phyloP scores from a whole-genome alignment of 2,888 invertebrate genomes.

The Amiota minor region DNA sequence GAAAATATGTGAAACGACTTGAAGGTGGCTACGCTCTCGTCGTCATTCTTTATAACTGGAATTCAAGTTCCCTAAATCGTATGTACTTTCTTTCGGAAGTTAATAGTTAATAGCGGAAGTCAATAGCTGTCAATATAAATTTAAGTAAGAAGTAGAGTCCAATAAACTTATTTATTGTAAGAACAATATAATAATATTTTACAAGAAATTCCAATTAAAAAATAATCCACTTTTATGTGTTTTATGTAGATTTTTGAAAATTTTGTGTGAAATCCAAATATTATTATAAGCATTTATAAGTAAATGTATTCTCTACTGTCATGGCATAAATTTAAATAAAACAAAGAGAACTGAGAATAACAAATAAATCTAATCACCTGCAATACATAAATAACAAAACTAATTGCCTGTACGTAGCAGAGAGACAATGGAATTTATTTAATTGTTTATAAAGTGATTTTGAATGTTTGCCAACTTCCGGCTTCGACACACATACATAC shows the following conservation, averaged over 20 bases:
- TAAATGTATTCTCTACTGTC: not conserved
- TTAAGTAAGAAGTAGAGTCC: too few species aligned
- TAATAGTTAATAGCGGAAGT: too few species aligned
- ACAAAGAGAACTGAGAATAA: not conserved
- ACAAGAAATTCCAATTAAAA: not conserved
- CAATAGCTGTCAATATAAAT: too few species aligned
- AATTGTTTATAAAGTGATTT: not conserved
- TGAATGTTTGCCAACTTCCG: not conserved
- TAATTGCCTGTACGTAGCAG: constrained; percentile 6
- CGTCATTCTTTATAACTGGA: too few species aligned
- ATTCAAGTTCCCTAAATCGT: too few species aligned
- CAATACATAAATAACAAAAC: constrained; percentile 23
- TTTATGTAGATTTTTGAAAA: not conserved
- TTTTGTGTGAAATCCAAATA: not conserved
- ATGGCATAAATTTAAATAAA: too few species aligned
- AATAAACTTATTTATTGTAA: too few species aligned
- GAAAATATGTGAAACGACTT: too few species aligned
- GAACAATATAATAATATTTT: too few species aligned
- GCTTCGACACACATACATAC: not conserved
- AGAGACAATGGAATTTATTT: constrained; percentile 16
- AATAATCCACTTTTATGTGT: not conserved
- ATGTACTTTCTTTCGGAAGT: too few species aligned
- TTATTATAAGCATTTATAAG: not conserved
- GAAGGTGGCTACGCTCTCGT: too few species aligned
- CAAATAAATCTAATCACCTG: constrained; percentile 10